Evolutionary conservation across 2,113 vertebrate genomes (phyloP), one percentile per base, ranked within the genome.

Genomic region (Silurus glanis): DNA sequence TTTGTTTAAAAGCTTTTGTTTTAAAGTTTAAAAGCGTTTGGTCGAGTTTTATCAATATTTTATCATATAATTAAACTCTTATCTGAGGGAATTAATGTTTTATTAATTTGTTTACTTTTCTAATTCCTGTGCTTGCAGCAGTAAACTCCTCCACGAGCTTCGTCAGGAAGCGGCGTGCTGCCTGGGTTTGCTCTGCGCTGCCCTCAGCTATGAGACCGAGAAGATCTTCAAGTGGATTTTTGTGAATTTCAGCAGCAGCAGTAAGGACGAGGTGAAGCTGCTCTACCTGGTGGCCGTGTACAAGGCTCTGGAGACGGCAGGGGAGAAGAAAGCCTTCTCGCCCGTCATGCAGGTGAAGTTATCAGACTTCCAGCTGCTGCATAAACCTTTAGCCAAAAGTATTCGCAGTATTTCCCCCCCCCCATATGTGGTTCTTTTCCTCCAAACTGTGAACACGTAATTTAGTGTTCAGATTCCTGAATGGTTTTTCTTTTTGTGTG

Each of bases 191-290:
- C 97, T 99, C 88, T 99, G 97, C 93, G 96, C 96, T 21, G 95
- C 96, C 91, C 92, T 99, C 90, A 98, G 97, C 95, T 99, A 98
- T 0, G 98, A 99, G 93, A 97, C 98, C 0, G 98, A 99, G 94
- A 97, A 97, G 93, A 97, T 99, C 94, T 99, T 99, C 94, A 99
- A 98, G 92, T 99, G 98, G 98, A 96, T 99, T 93, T 99, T 99
- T 92, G 94, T 95, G 90, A 99, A 99, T 96, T 96, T 99, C 92
- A 97, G 94, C 80, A 96, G 96, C 61, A 97, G 96, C 90, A 92
- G 95, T 85, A 98, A 99, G 87, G 98, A 99, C 89, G 98, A 99
- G 95, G 97, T 98, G 91, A 99, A 98, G 94, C 95, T 98, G 87
- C 95, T 99, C 90, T 98, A 97, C 92, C 95, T 99, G 93, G 96